Conservation (phyloP, 2,888 invertebrate genomes). For the Drosophila paramelanica region DNA sequence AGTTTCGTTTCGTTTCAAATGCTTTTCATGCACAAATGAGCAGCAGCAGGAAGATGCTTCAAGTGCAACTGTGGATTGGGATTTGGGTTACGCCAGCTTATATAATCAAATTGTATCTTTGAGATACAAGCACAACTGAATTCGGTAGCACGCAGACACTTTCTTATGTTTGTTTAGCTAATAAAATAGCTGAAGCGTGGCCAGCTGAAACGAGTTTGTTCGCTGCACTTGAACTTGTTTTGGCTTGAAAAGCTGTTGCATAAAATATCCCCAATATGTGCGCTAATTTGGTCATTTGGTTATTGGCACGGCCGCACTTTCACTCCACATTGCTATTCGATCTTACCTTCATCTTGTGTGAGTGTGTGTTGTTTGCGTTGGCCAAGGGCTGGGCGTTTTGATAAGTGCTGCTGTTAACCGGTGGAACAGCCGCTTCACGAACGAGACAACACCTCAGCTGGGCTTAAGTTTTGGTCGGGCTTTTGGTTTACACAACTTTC, state of each 20-base stretch:
- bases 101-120: conserved; percentile 38
- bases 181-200: conserved; percentile 57
- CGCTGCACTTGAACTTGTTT: conserved; percentile 79
- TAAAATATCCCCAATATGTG: conserved; percentile 40
- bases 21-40: conserved; percentile 33
- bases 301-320: conserved; percentile 60
- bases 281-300: conserved; percentile 57
- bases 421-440: conserved; percentile 21
- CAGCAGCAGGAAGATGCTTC: conserved; percentile 19
- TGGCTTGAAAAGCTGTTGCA: conserved; percentile 56
- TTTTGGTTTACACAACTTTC: conserved; percentile 59
- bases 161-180: conserved; percentile 50
- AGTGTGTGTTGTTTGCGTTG: conserved; percentile 13
- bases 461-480: conserved; percentile 14
- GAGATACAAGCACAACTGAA: neutral
- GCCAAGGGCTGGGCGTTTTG: conserved; percentile 31
- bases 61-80: conserved; percentile 63
- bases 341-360: conserved; percentile 69
- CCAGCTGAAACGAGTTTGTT: conserved; percentile 58
- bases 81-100: conserved; percentile 59
- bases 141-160: conserved; percentile 31
- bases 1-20: conserved; percentile 4
- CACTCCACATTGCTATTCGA: conserved; percentile 39
- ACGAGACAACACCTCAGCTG: conserved; percentile 10
- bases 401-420: conserved; percentile 58